A percentile compares a stretch with the other conserved stretches of the same genome.
Conservation (phyloP, 2,113 vertebrate genomes). For the Hydropotes inermis region DNA sequence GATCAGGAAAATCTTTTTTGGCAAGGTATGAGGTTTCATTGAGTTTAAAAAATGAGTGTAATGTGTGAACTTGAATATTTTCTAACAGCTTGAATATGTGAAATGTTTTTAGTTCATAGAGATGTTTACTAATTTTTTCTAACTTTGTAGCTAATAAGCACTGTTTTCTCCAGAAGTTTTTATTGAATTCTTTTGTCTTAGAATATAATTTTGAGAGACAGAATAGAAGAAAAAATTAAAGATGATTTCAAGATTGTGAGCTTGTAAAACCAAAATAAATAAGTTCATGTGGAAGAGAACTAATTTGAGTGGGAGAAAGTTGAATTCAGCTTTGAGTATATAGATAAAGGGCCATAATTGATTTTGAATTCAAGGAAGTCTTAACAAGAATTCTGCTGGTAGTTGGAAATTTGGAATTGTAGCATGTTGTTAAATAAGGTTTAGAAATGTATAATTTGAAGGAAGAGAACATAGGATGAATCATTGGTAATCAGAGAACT, state of each 20-base stretch:
- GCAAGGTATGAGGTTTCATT: slow-evolving; percentile 87
- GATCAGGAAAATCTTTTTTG: slow-evolving; percentile 95
- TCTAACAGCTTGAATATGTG: background rate
- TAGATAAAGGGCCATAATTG: background rate
- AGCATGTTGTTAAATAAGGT: slow-evolving; percentile 9
- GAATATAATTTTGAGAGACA: slow-evolving; percentile 20
- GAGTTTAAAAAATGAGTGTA: slow-evolving; percentile 18
- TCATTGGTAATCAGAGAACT: background rate
- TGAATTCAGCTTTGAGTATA: slow-evolving; percentile 24
- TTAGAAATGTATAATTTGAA: slow-evolving; percentile 20
- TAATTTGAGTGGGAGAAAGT: background rate
- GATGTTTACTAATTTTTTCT: slow-evolving; percentile 26
- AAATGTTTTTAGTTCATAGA: slow-evolving; percentile 10
- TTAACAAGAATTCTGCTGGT: background rate
- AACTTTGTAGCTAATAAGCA: background rate
- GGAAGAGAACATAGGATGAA: background rate
- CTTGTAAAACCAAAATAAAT: slow-evolving; percentile 2
- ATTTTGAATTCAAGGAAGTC: slow-evolving; percentile 23
- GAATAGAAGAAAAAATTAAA: background rate
- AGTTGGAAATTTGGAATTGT: slow-evolving; percentile 28
- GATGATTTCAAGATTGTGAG: background rate
- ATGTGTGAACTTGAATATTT: background rate
- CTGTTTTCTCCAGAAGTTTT: background rate
- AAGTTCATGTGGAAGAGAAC: slow-evolving; percentile 16
- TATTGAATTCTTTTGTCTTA: background rate